These are phyloP conservation scores for Desmodus rotundus DNA, from an alignment of 2,113 vertebrate species.

Conservation along the genomic window DNA sequence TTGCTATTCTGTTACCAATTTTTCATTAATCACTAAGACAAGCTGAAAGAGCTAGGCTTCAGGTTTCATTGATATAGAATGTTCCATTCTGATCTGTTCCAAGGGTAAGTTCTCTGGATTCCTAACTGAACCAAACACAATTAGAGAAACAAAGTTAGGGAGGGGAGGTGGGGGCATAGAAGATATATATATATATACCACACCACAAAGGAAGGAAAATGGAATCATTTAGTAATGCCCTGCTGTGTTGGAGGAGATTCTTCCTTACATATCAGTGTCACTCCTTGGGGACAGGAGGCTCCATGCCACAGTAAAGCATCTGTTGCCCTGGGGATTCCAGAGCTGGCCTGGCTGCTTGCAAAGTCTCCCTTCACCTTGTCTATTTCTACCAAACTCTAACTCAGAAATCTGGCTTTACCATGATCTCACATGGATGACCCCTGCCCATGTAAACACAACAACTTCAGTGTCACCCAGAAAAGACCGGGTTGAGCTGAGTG, in stretches of 20 bases:
- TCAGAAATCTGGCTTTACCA: not conserved
- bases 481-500: not conserved
- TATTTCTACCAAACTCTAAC: not conserved
- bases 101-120: not conserved
- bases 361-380: not conserved
- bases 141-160: not conserved
- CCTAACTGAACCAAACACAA: conserved; percentile 12
- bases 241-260: not conserved
- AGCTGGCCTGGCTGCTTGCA: not conserved
- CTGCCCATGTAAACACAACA: not conserved
- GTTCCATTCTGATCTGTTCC: conserved; percentile 1
- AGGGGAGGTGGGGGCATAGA: not conserved
- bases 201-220: not conserved
- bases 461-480: not conserved
- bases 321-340: not conserved
- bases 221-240: not conserved
- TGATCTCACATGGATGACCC: not conserved
- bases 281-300: not conserved
- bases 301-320: not conserved
- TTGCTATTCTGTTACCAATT: conserved; percentile 7
- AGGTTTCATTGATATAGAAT: conserved; percentile 30
- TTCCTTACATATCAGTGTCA: not conserved
- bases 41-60: not conserved
- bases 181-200: not conserved
- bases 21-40: conserved; percentile 35